Evolutionary conservation across 2,797 vertebrate genomes (phyloP).

Genomic region (Phyllotis vaccarum): DNA sequence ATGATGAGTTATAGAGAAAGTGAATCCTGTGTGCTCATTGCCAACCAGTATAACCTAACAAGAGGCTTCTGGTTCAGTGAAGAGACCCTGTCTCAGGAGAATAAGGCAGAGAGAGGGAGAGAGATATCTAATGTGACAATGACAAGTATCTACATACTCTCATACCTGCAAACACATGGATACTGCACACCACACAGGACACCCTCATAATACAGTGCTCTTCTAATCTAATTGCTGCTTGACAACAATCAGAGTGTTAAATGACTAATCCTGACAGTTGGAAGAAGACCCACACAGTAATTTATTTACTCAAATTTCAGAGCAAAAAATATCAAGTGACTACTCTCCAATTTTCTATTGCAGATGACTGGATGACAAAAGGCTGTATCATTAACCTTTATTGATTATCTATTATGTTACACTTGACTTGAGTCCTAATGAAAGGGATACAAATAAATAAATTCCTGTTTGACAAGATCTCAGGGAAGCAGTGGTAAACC

Average conservation of each 20-base stretch:
- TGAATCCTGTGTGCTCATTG: not conserved
- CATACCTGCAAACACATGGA: not conserved
- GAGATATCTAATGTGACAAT: not conserved
- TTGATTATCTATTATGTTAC: not conserved
- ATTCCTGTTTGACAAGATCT: not conserved
- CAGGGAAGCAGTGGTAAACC: not conserved
- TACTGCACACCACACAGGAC: not conserved
- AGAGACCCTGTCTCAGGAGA: not conserved
- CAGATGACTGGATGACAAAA: not conserved
- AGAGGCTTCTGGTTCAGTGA: not conserved
- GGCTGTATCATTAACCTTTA: not conserved
- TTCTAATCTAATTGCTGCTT: not conserved
- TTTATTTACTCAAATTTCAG: constrained; percentile 8
- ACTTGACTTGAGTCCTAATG: not conserved
- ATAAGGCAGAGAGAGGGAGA: not conserved
- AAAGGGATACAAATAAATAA: not conserved
- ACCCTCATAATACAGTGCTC: not conserved
- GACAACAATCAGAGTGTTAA: not conserved
- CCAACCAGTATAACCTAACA: not conserved
- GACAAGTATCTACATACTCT: not conserved
- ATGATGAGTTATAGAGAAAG: not conserved
- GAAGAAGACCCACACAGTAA: not conserved
- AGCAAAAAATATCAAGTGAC: not conserved
- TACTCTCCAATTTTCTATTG: not conserved
- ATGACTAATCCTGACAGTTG: not conserved